Evolutionary conservation across 2,113 vertebrate genomes (phyloP).

Genomic region (Cygnus buccinator): DNA sequence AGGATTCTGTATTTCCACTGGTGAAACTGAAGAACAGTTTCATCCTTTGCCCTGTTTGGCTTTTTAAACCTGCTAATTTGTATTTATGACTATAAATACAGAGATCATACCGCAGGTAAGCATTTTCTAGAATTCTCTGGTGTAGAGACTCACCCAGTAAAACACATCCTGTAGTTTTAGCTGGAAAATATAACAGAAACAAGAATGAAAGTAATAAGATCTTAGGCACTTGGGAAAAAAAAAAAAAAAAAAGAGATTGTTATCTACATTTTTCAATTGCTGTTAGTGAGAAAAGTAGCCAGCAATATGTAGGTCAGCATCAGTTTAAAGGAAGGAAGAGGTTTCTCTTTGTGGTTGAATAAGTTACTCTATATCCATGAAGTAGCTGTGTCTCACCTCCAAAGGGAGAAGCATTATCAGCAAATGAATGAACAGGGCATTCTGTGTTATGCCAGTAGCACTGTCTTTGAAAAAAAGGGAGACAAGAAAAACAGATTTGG

Average conservation of each 20-base stretch:
- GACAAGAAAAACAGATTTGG: conserved; percentile 37
- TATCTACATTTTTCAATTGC: conserved; percentile 52
- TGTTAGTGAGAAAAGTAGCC: conserved; percentile 59
- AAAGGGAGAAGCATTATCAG: conserved; percentile 55
- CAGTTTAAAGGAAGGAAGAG: conserved; percentile 63
- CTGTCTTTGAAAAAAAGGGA: conserved; percentile 48
- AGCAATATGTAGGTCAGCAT: conserved; percentile 68
- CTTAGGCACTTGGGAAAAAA: neutral
- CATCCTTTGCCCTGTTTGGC: neutral
- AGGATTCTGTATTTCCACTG: neutral
- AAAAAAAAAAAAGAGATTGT: conserved; percentile 45
- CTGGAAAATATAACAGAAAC: conserved; percentile 32
- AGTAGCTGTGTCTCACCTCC: conserved; percentile 12
- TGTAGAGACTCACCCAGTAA: neutral
- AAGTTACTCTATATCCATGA: conserved; percentile 58
- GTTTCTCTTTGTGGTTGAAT: conserved; percentile 61
- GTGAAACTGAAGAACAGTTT: neutral
- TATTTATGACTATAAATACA: conserved; percentile 17
- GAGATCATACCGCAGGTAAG: neutral
- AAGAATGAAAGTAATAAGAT: conserved; percentile 32
- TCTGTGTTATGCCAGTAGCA: conserved; percentile 38
- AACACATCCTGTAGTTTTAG: conserved; percentile 23
- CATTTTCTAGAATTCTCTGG: neutral
- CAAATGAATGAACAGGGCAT: conserved; percentile 52
- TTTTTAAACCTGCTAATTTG: conserved; percentile 48